phyloP scores from a whole-genome alignment of 2,797 vertebrate genomes.

The Gastrophryne carolinensis region DNA sequence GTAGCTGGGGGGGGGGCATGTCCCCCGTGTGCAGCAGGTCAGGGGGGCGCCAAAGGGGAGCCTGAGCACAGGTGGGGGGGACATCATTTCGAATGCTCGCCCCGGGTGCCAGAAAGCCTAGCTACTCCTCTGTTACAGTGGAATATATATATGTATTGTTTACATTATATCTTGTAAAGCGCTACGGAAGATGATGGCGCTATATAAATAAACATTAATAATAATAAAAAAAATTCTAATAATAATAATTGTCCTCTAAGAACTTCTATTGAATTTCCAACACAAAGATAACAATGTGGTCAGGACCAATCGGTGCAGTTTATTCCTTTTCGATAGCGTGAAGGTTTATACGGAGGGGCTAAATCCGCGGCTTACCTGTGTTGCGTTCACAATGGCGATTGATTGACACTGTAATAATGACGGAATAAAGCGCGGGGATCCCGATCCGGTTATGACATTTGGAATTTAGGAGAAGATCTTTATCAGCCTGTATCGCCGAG shows the following conservation, averaged over 20 bases:
- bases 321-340: constrained; percentile 13
- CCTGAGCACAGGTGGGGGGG: no score
- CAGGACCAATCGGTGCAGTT: neutral
- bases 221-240: no score
- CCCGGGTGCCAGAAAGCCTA: no score
- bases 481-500: neutral
- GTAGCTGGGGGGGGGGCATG: no score
- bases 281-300: neutral
- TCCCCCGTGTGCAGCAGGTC: no score
- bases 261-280: constrained; percentile 13
- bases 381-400: neutral
- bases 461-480: neutral
- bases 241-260: neutral
- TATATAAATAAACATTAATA: no score
- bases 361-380: neutral
- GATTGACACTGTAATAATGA: constrained; percentile 10
- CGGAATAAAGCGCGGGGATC: neutral
- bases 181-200: no score
- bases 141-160: no score
- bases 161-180: no score
- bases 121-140: no score
- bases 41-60: no score
- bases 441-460: neutral
- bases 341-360: neutral
- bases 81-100: no score